Base-by-base conservation (phyloP, 2,113 vertebrate genomes). In the Misgurnus mizolepis region DNA sequence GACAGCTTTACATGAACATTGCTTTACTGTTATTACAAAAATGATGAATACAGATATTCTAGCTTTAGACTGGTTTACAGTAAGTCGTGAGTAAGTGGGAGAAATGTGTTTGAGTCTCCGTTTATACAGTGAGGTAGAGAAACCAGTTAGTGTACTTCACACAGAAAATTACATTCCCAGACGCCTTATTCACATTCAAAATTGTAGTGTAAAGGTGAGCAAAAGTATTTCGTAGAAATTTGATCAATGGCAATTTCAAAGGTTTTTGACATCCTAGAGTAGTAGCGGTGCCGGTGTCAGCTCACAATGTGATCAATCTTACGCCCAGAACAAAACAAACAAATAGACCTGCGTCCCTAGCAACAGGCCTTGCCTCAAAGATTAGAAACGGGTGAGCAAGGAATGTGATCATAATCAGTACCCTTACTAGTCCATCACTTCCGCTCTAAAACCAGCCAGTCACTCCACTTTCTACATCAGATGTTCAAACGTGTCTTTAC, bases 391-490 rank as follows among this genome's bases (percentile, higher is more conserved):
- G 22, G 50, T 76, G 7, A 77, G 53, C 66, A 10, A 64, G 78
- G 71, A 80, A 74, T 56, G 18, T 11, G 11, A 41, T 5, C 9
- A 7, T 34, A 27, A n/a, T 6, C 45, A 18, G 2, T 60, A 15
- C 8, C 79, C 68, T 22, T 81, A 81, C 17, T 78, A 74, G 83
- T 74, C 65, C 40, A 43, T 41, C 67, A 84, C 69, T 75, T 84
- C 79, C 69, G 69, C 22, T 73, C 49, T 39, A 12, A 49, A 80
- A 41, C 34, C 47, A 14, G 39, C 40, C 27, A 67, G 7, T 39
- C 55, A 45, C 55, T 34, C 5, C 18, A 17, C 15, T 6, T 47
- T 56, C 41, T 15, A 6, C 8, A 22, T 73, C 1, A 71, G 65
- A 27, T 49, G 17, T 69, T 69, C 43, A 56, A 62, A n/a, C 12